Conservation (phyloP, 2,888 invertebrate species). For the Dolichomitus sp. region DNA sequence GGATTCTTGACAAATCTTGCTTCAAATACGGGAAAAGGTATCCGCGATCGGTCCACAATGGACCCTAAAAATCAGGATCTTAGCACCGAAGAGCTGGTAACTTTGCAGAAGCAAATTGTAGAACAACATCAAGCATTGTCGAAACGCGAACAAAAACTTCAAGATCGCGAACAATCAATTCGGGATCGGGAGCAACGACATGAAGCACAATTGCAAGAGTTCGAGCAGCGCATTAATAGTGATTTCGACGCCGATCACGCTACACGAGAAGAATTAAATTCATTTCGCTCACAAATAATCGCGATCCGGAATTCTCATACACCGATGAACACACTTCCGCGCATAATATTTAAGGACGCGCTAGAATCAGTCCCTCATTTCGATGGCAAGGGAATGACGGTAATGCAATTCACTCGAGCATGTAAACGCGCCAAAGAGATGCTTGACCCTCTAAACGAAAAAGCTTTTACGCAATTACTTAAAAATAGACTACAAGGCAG, state of each 20-base stretch:
- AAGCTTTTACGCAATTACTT: conserved; percentile 16
- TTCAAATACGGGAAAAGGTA: too few species aligned
- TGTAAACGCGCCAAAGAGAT: conserved; percentile 36
- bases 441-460: conserved; percentile 15
- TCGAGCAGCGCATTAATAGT: too few species aligned
- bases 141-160: too few species aligned
- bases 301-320: not conserved
- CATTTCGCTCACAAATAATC: not conserved
- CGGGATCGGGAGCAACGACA: too few species aligned
- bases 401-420: conserved; percentile 29
- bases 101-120: too few species aligned
- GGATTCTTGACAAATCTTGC: too few species aligned
- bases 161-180: too few species aligned
- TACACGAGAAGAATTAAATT: not conserved
- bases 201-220: too few species aligned
- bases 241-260: not conserved
- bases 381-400: not conserved
- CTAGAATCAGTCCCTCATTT: conserved; percentile 24
- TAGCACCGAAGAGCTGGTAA: too few species aligned
- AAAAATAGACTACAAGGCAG: conserved; percentile 25
- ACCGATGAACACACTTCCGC: not conserved
- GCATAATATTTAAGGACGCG: conserved; percentile 24
- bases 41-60: too few species aligned
- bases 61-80: too few species aligned
- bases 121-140: too few species aligned